Percentiles rank a stretch among this genome's conserved stretches.
phyloP scores from a whole-genome alignment of 2,888 invertebrate species.

The Tribolium freemani region DNA sequence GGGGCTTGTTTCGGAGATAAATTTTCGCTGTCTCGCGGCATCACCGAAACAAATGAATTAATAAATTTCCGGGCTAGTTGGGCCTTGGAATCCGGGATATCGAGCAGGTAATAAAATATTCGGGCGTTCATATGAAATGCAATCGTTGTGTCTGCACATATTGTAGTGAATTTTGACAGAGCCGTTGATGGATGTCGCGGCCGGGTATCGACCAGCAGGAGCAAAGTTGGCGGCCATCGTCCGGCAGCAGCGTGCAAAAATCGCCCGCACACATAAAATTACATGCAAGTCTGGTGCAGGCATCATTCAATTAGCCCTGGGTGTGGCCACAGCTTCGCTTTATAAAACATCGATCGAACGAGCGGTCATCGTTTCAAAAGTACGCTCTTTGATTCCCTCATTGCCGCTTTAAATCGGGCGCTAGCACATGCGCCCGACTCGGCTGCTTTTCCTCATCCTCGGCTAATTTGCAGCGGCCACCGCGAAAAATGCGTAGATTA shows the following conservation, averaged over 20 bases:
- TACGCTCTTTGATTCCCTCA: constrained; percentile 69
- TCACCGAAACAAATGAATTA: constrained; percentile 12
- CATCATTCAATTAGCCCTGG: constrained; percentile 69
- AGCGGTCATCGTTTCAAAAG: constrained; percentile 70
- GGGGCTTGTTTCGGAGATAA: not conserved
- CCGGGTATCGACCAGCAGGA: constrained; percentile 33
- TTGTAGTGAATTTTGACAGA: constrained; percentile 57
- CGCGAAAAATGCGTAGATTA: constrained; percentile 56
- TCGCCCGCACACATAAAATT: constrained; percentile 44
- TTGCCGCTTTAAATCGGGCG: constrained; percentile 66
- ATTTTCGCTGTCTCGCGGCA: constrained; percentile 7
- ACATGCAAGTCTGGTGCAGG: constrained; percentile 66
- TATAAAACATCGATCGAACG: constrained; percentile 70
- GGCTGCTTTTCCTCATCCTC: constrained; percentile 45
- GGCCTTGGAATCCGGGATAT: constrained; percentile 33
- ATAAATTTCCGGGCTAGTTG: constrained; percentile 30
- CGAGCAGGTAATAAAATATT: constrained; percentile 41
- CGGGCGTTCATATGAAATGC: constrained; percentile 34
- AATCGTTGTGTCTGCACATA: constrained; percentile 42
- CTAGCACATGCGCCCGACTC: constrained; percentile 61
- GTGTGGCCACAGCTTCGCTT: constrained; percentile 68
- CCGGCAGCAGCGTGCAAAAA: constrained; percentile 32
- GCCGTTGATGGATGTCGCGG: constrained; percentile 59
- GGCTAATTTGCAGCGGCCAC: constrained; percentile 60
- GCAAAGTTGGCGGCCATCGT: constrained; percentile 25